Percentiles rank a stretch among this genome's conserved stretches.
These are phyloP conservation scores for Pseudolycoriella hygida DNA, from an alignment of 2,888 invertebrate species.

Conservation along the genomic window DNA sequence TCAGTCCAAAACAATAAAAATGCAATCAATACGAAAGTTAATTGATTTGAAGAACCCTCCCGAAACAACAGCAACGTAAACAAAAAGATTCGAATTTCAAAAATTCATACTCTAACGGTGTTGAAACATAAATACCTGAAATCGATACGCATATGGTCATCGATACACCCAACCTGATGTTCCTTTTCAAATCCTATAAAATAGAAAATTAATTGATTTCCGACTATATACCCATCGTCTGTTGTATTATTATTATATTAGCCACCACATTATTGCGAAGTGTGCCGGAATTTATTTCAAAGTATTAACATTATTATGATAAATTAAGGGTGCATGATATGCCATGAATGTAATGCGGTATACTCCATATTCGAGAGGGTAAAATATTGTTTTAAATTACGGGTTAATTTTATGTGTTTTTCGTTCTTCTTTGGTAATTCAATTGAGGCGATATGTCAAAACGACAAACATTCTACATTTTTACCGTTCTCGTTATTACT, in stretches of 20 bases:
- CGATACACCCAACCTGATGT: background rate
- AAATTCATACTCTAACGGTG: background rate
- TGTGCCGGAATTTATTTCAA: background rate
- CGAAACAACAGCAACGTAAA: no score
- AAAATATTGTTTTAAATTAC: background rate
- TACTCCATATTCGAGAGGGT: background rate
- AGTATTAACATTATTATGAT: background rate
- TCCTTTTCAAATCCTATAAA: background rate
- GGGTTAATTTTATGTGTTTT: background rate
- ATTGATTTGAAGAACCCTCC: no score
- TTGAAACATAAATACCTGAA: constrained; percentile 1
- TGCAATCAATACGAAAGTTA: no score
- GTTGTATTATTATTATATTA: constrained; percentile 1
- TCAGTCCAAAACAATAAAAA: no score
- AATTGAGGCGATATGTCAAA: background rate
- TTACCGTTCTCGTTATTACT: background rate
- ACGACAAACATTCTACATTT: background rate
- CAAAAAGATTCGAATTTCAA: no score
- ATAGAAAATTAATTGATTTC: constrained; percentile 1
- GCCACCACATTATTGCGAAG: background rate
- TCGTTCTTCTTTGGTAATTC: background rate
- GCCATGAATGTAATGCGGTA: background rate
- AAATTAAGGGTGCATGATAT: background rate
- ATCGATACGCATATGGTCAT: constrained; percentile 1
- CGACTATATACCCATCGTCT: background rate